Conservation (phyloP, 2,888 invertebrate genomes). For the Eudemis profundana region DNA sequence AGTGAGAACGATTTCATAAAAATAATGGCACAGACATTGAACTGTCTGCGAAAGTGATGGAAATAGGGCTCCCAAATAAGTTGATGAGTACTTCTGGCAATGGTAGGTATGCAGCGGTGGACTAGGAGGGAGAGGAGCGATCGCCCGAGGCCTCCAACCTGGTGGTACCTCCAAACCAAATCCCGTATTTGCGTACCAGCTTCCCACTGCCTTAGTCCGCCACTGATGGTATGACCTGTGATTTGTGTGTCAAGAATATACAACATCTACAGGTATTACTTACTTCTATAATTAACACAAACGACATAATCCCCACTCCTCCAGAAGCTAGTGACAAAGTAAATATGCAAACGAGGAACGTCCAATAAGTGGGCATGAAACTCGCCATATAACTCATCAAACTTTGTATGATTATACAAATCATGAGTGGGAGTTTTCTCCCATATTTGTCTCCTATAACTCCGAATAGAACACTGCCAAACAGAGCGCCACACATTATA, state of each 20-base stretch:
- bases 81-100: no score
- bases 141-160: no score
- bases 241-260: constrained; percentile 46
- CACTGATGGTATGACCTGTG: no score
- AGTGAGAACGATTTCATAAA: no score
- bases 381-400: constrained; percentile 82
- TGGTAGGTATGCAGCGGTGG: no score
- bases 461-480: constrained; percentile 87
- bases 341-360: constrained; percentile 84
- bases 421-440: constrained; percentile 84
- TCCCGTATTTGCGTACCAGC: no score
- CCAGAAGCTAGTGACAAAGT: constrained; percentile 86
- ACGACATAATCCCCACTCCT: constrained; percentile 87
- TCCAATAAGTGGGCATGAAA: constrained; percentile 79
- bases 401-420: constrained; percentile 83
- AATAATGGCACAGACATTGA: no score
- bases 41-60: no score
- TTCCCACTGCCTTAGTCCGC: no score
- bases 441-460: constrained; percentile 86
- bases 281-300: constrained; percentile 88
- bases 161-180: no score
- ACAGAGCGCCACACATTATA: constrained; percentile 87
- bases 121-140: no score
- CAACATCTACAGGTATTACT: constrained; percentile 39
- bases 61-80: no score